Evolutionary conservation across 2,797 vertebrate species (phyloP).

Genomic region (Liparis tanakae): DNA sequence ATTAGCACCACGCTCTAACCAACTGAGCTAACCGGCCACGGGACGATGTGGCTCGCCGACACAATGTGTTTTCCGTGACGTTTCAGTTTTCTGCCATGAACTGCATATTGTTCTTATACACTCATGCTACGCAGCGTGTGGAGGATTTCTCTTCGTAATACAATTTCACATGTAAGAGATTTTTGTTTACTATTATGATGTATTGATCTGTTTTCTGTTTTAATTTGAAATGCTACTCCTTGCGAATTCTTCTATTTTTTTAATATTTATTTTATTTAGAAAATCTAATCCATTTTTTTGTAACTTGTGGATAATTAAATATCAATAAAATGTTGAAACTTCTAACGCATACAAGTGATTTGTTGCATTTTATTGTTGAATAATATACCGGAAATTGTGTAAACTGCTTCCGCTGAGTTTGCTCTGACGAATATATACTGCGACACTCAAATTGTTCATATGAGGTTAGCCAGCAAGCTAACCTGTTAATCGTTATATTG

Average conservation of each 20-base stretch:
- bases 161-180: neutral
- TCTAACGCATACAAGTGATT: no score
- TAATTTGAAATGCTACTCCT: neutral
- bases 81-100: neutral
- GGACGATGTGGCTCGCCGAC: fast-evolving
- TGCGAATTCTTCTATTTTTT: neutral
- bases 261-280: no score
- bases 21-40: constrained; percentile 66
- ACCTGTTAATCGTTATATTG: constrained; percentile 16
- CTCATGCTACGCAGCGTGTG: neutral
- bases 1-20: constrained; percentile 83
- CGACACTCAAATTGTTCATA: constrained; percentile 44
- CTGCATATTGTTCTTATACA: neutral
- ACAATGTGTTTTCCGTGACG: neutral
- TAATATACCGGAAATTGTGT: constrained; percentile 19
- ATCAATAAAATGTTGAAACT: constrained; percentile 27
- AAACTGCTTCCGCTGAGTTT: fast-evolving
- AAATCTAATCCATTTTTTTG: neutral
- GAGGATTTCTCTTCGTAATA: neutral
- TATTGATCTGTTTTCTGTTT: neutral
- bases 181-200: neutral
- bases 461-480: constrained; percentile 22
- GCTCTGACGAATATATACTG: constrained; percentile 54
- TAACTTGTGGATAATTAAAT: neutral
- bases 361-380: constrained; percentile 26